Percentiles rank a stretch among this genome's conserved stretches.
phyloP scores from a whole-genome alignment of 1,140 invertebrate genomes.

The Bombus haemorrhoidalis region DNA sequence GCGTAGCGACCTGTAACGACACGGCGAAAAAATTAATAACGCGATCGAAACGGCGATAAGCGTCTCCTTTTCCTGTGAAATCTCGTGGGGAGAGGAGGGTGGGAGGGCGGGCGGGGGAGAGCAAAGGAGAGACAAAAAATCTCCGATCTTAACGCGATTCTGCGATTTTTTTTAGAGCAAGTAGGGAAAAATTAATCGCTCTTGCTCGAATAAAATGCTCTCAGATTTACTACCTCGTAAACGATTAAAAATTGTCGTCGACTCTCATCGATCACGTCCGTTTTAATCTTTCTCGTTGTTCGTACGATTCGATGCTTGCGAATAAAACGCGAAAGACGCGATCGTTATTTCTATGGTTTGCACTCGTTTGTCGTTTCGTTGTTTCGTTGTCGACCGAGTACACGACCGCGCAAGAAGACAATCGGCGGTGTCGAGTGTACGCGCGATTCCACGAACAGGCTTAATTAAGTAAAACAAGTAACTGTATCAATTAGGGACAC shows the following conservation, averaged over 20 bases:
- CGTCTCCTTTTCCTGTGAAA: background rate
- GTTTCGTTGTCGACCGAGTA: background rate
- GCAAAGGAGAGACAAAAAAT: background rate
- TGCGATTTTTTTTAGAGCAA: background rate
- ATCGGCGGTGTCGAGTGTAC: conserved; percentile 7
- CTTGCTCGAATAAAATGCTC: background rate
- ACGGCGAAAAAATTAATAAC: background rate
- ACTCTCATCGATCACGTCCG: background rate
- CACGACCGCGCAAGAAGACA: background rate
- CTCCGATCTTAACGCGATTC: background rate
- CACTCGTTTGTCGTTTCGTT: too few species aligned
- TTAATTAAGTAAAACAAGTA: conserved; percentile 41
- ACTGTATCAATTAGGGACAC: conserved; percentile 50
- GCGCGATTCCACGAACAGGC: conserved; percentile 16
- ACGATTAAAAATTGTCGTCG: background rate
- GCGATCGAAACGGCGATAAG: background rate
- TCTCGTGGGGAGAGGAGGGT: fast-evolving
- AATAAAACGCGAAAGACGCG: background rate
- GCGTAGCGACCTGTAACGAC: background rate
- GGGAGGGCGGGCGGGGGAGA: too few species aligned
- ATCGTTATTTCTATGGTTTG: background rate
- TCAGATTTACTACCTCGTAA: background rate
- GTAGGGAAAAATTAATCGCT: too few species aligned
- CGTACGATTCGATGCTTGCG: background rate
- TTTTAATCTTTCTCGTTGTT: too few species aligned